Conservation (phyloP, 2,888 invertebrate species). For the Lobophora halterata region DNA sequence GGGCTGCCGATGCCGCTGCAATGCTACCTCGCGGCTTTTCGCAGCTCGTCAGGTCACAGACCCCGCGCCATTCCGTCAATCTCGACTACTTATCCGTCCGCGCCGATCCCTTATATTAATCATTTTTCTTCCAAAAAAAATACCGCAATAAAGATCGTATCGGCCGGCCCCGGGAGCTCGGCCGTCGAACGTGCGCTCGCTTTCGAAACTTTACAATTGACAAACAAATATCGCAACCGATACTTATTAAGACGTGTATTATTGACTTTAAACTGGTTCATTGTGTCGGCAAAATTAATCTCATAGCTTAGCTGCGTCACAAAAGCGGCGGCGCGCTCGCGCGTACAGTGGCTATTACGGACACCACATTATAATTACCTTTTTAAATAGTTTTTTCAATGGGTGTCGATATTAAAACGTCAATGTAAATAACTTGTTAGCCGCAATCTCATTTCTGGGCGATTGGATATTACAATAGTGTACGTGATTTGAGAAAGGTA, state of each 20-base stretch:
- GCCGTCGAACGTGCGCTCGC: constrained; percentile 40
- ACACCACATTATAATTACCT: constrained; percentile 76
- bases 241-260: constrained; percentile 69
- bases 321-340: constrained; percentile 69
- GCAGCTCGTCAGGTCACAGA: constrained; percentile 69
- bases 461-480: constrained; percentile 81
- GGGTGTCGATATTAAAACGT: constrained; percentile 78
- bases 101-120: constrained; percentile 74
- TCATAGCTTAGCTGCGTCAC: constrained; percentile 74
- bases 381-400: constrained; percentile 78
- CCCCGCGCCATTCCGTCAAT: constrained; percentile 75
- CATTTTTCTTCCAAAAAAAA: constrained; percentile 69
- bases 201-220: constrained; percentile 70
- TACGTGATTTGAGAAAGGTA: constrained; percentile 81
- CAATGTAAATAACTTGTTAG: constrained; percentile 82
- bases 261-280: constrained; percentile 71
- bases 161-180: constrained; percentile 52
- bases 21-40: constrained; percentile 76
- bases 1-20: constrained; percentile 74
- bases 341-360: constrained; percentile 74
- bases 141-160: constrained; percentile 69
- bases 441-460: constrained; percentile 80
- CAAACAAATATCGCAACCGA: constrained; percentile 72
- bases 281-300: constrained; percentile 78
- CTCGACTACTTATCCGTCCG: constrained; percentile 77